phyloP scores from a whole-genome alignment of 2,113 vertebrate species.

The Gymnogyps californianus region DNA sequence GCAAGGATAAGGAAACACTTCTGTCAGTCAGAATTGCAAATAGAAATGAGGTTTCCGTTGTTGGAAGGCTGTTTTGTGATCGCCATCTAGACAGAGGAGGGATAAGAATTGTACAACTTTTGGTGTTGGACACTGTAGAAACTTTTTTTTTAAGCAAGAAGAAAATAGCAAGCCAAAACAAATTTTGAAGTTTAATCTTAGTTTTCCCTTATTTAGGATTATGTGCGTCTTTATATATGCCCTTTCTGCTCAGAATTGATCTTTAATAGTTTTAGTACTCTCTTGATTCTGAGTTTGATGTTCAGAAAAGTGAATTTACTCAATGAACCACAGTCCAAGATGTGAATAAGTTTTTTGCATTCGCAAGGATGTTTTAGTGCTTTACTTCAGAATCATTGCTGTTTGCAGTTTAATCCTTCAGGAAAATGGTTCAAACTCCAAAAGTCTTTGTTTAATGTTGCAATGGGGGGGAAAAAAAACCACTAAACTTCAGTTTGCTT shows the following conservation, averaged over 20 bases:
- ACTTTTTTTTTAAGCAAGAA: background rate
- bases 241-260: background rate
- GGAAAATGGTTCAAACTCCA: background rate
- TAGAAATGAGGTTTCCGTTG: background rate
- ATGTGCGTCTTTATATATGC: background rate
- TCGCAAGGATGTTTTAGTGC: background rate
- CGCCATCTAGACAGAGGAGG: background rate
- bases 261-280: background rate
- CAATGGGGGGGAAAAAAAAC: rapidly evolving
- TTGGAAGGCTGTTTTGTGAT: background rate
- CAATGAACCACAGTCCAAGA: background rate
- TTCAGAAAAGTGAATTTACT: background rate
- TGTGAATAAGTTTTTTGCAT: background rate
- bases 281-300: background rate
- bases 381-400: background rate
- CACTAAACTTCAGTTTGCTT: background rate
- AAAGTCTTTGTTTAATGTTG: background rate
- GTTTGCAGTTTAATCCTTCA: background rate
- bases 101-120: background rate
- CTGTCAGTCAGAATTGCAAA: background rate
- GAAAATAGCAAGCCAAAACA: background rate
- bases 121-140: background rate
- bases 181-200: background rate
- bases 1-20: background rate
- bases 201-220: background rate